Base-by-base conservation (phyloP, 2,888 invertebrate genomes). In the Coelopa pilipes region DNA sequence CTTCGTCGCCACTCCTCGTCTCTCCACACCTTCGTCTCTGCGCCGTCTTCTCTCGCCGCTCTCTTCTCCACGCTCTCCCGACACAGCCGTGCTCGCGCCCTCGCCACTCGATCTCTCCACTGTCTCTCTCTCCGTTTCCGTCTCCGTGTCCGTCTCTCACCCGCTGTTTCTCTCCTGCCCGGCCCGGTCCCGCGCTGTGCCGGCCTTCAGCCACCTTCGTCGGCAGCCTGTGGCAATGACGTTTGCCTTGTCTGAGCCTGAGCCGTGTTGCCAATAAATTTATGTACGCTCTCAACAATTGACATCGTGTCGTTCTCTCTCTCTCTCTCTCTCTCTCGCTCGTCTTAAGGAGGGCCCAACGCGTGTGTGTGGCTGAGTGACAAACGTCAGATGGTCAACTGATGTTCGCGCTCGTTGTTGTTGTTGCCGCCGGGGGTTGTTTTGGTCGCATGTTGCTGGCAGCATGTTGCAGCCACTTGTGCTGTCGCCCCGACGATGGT, bases 401-500 rank as follows among this genome's bases (percentile, higher is more conserved):
- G 13, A 19, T 70, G 11, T 55, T 45, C 17, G 59, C 46, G 59
- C 53, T 69, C 57, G 69, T 57, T 69, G 66, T 13, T 46, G 66
- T 11, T 17, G 12, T 45, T 63, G 19, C 21, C 49, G 63, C 63
- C 57, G 53, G n/a, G n/a, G n/a, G n/a, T n/a, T n/a, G n/a, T n/a
- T n/a, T n/a, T n/a, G n/a, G n/a, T n/a, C n/a, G 12, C 17, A 21
- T 21, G 60, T n/a, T 55, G 62, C 50, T 45, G 57, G 70, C 70
- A 70, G 17, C 71, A 71, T 71, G 71, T 62, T 63, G 71, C 71
- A 45, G 60, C 9, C 17, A n/a, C 19, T 69, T 74, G 75, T 68
- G n/a, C 53, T 66, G n/a, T n/a, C n/a, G n/a, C n/a, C n/a, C n/a
- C n/a, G n/a, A 17, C 17, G 34, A 9, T 60, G 49, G n/a, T n/a